Percentiles rank a stretch among this genome's conserved stretches.
phyloP scores from a whole-genome alignment of 2,888 invertebrate species.

The Phaonia tiefii region DNA sequence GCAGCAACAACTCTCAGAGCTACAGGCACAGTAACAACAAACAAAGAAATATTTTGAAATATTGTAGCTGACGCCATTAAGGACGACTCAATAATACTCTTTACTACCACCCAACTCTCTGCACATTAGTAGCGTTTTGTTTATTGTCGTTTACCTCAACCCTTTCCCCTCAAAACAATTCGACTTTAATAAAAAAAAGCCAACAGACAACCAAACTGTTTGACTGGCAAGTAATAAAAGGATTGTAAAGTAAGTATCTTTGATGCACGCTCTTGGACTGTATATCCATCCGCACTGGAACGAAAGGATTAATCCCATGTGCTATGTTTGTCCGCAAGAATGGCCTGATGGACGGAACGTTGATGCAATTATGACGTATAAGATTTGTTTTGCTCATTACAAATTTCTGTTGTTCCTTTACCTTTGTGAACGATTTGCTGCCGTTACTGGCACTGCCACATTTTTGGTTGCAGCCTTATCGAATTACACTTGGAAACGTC shows the following conservation, averaged over 20 bases:
- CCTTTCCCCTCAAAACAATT: slow-evolving; percentile 27
- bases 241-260: neutral
- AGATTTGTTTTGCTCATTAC: slow-evolving; percentile 34
- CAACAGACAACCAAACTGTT: slow-evolving; percentile 27
- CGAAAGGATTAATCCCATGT: slow-evolving; percentile 46
- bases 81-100: slow-evolving; percentile 42
- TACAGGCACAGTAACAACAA: slow-evolving; percentile 26
- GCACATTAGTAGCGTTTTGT: neutral
- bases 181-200: slow-evolving; percentile 13
- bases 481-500: slow-evolving; percentile 48
- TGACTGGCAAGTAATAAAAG: neutral
- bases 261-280: neutral
- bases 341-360: slow-evolving; percentile 6
- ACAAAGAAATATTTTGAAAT: slow-evolving; percentile 49
- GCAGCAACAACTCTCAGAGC: neutral
- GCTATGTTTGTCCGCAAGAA: neutral
- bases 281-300: slow-evolving; percentile 5
- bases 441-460: neutral
- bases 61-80: slow-evolving; percentile 51
- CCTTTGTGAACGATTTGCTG: neutral
- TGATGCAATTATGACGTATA: slow-evolving; percentile 36
- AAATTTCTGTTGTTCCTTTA: slow-evolving; percentile 32
- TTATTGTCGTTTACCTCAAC: slow-evolving; percentile 33
- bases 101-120: neutral
- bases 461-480: slow-evolving; percentile 48